A percentile compares a stretch with the other conserved stretches of the same genome.
These are phyloP conservation scores for Centropus bengalensis DNA, from an alignment of 2,113 vertebrate genomes.

Conservation along the genomic window DNA sequence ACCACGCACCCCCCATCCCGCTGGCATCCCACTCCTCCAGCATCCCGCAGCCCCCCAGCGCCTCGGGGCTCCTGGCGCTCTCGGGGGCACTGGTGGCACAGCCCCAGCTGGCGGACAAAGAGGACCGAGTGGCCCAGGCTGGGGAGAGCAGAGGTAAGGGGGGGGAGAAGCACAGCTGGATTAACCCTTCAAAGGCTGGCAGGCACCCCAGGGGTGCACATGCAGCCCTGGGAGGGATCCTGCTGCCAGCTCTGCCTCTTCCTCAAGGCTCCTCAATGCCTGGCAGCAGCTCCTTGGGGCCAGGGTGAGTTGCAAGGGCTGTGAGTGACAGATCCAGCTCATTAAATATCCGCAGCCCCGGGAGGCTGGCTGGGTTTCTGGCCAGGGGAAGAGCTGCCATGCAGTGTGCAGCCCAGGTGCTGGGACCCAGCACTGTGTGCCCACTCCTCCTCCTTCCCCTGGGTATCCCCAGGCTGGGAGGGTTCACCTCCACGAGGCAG, in stretches of 20 bases:
- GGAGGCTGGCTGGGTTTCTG: background rate
- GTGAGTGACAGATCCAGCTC: background rate
- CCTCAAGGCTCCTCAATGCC: background rate
- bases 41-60: slow-evolving; percentile 74
- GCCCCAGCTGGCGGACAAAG: slow-evolving; percentile 83
- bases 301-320: rapidly evolving
- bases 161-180: background rate
- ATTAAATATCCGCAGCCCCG: background rate
- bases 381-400: background rate
- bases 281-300: background rate
- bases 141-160: slow-evolving; percentile 84
- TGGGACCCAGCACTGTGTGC: background rate
- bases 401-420: background rate
- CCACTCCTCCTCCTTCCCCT: background rate
- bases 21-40: slow-evolving; percentile 85
- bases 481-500: background rate
- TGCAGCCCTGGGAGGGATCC: background rate
- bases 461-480: background rate
- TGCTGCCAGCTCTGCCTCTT: background rate
- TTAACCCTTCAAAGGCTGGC: background rate
- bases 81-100: slow-evolving; percentile 83
- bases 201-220: background rate
- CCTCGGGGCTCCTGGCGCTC: slow-evolving; percentile 83
- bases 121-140: slow-evolving; percentile 83
- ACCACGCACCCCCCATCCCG: slow-evolving; percentile 84